phyloP scores from a whole-genome alignment of 2,113 vertebrate species.

The Hippopotamus amphibius region DNA sequence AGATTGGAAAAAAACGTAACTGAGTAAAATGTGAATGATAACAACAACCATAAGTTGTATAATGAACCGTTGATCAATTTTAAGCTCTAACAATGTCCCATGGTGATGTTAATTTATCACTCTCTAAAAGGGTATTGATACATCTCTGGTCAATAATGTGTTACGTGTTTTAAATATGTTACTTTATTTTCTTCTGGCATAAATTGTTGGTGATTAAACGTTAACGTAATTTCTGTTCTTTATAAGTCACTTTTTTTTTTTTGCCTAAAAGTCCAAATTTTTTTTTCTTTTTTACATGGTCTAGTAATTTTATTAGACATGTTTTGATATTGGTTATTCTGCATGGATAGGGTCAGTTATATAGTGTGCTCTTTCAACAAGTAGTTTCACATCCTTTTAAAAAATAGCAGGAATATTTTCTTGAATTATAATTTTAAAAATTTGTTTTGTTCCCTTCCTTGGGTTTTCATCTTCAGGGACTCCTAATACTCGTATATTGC shows the following conservation, averaged over 20 bases:
- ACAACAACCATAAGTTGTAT: too few species aligned
- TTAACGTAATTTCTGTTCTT: not conserved
- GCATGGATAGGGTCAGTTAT: not conserved
- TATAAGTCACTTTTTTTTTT: not conserved
- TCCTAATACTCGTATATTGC: not conserved
- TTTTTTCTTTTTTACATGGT: not conserved
- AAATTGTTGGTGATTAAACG: not conserved
- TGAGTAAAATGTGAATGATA: too few species aligned
- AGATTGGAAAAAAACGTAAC: too few species aligned
- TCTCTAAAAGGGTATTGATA: too few species aligned
- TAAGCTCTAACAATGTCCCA: too few species aligned
- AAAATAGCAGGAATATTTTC: not conserved
- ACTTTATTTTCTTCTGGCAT: not conserved
- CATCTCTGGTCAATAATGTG: too few species aligned
- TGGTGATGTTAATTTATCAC: too few species aligned
- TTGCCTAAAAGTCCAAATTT: not conserved
- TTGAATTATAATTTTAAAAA: not conserved
- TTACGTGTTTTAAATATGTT: not conserved
- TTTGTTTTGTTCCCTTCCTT: not conserved
- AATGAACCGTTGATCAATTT: too few species aligned
- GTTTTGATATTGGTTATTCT: not conserved
- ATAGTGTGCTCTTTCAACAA: not conserved
- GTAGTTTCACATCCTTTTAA: not conserved
- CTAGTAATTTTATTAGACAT: not conserved
- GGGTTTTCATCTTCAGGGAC: not conserved